Base-by-base conservation (phyloP, 2,113 vertebrate genomes). In the Steatornis caripensis region DNA sequence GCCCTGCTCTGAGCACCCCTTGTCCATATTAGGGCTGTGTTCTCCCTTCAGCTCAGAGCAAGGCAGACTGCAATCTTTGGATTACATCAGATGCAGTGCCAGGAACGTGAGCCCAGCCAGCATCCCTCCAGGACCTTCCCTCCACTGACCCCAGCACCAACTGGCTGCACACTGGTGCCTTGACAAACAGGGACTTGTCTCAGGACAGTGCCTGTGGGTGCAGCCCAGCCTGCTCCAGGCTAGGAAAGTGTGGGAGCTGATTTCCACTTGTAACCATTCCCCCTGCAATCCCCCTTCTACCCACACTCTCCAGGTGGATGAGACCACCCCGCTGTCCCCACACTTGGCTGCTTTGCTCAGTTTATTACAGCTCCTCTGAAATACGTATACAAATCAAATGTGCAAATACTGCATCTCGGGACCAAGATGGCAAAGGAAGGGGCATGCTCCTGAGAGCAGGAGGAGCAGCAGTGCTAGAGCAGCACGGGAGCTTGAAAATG, bases 381-480 rank as follows among this genome's bases (percentile, higher is more conserved):
- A 89, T 30, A 93, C 1, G 4, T 76, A 94, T 92, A 90, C 72
- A 96, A 95, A 80, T 84, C 61, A 95, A 71, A 95, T 96, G 97
- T 97, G 97, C 97, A 97, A 97, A 97, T 94, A 96, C 69, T 95
- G 97, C 97, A 80, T 96, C 94, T 84, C 2, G 81, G 84, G 78
- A 80, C 72, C 82, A 83, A 93, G 65, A 82, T 9, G 0, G 84
- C 82, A 72, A 87, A 79, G 76, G 65, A 92, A 94, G 65, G 61
- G 81, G 89, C 0, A 1, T 78, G 62, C 89, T 93, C 88, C 87
- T 91, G 91, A 84, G 81, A 94, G 78, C 75, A 87, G 82, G 84
- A 95, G 87, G 75, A 96, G 82, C 92, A 95, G 93, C 82, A 95
- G 90, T 88, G 92, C 90, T 77, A 22, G 68, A 94, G 79, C 82